These are phyloP conservation scores for Chrysocyon brachyurus DNA, from an alignment of 2,797 vertebrate genomes.

Conservation along the genomic window DNA sequence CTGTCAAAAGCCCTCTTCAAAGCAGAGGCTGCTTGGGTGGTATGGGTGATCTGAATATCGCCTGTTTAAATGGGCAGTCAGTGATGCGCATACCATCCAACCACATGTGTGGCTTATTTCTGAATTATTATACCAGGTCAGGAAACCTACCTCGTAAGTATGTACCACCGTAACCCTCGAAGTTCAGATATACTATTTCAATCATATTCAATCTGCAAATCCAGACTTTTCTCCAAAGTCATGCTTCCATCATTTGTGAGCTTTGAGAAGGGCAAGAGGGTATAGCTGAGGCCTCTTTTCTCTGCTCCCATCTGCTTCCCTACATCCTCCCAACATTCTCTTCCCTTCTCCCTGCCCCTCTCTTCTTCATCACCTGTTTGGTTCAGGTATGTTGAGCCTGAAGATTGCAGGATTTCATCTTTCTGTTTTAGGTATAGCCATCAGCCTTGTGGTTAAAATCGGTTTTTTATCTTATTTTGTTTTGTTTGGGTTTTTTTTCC, in stretches of 20 bases:
- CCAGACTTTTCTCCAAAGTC: neutral
- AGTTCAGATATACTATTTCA: neutral
- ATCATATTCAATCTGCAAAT: neutral
- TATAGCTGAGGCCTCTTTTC: neutral
- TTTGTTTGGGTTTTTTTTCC: neutral
- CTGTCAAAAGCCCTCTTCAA: constrained; percentile 7
- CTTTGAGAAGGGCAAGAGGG: neutral
- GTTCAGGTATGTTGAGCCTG: neutral
- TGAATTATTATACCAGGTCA: neutral
- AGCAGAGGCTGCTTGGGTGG: constrained; percentile 25
- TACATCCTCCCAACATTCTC: too few species aligned
- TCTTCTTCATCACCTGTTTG: neutral
- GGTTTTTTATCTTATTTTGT: neutral
- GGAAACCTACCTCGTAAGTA: neutral
- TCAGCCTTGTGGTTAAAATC: neutral
- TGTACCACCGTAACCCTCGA: neutral
- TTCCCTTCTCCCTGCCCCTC: accelerated
- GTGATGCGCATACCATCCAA: neutral
- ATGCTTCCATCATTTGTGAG: neutral
- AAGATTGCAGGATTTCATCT: neutral
- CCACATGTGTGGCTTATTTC: neutral
- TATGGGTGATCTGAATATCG: neutral
- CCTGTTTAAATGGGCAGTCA: neutral
- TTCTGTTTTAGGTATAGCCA: neutral
- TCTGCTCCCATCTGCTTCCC: neutral